Evolutionary conservation across 2,888 invertebrate genomes (phyloP), one percentile per base, ranked within the genome.

Genomic region (Microchrysa polita): DNA sequence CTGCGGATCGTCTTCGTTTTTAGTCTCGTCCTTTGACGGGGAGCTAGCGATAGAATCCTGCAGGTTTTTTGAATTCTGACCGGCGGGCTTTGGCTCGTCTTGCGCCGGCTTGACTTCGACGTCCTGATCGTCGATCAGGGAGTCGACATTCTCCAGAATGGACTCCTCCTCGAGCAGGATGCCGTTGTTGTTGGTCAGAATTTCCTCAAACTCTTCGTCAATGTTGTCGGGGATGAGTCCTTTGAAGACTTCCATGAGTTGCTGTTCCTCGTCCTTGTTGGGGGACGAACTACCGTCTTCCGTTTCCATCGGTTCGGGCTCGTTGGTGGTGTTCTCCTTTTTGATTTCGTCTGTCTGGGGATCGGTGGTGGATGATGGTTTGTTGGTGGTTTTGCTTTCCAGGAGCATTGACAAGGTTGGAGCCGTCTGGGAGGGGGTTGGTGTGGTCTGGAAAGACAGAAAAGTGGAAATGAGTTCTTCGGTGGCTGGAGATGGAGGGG

Each of bases 391-490:
- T 74, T 87, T 86, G 77, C 87, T 87, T 77, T 91, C 92, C 7
- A 93, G 83, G 10, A 93, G 83, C 88, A 91, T 90, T 0, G 93
- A 92, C 0, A 93, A 83, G 0, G 93, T 93, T 0, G 93, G 92
- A 0, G 93, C 92, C 0, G 90, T 90, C 72, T 89, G 88, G 0
- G 91, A 90, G 0, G 91, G 90, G 1, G 90, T 88, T 53, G 88
- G 84, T 0, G 87, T 82, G 9, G 86, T 86, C 34, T 79, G 80
- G 44, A 69, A 72, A 27, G 5, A 48, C 7, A 16, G 22, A 18
- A 16, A 12, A 4, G 14, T 48, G 2, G 48, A 48, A n/a, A 48
- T 34, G 48, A 48, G 14, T 48, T 4, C n/a, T n/a, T 5, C 27
- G 27, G 7, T 34, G 27, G 27, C 27, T 7, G 4, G 27, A 2